Evolutionary conservation across 2,113 vertebrate genomes (phyloP).

Genomic region (Petrocephalus microphthalmus): DNA sequence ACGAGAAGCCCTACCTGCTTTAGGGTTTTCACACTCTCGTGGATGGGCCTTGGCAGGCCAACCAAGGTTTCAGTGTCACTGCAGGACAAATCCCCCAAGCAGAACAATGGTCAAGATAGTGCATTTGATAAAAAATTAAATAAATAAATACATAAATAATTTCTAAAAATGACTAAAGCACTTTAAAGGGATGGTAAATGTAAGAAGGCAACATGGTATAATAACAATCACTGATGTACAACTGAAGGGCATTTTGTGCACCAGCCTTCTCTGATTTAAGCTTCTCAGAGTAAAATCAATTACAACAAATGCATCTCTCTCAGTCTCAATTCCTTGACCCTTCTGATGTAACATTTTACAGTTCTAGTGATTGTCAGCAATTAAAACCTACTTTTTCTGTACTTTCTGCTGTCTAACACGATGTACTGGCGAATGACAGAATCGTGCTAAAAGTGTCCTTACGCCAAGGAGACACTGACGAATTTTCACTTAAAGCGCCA

Average conservation of each 20-base stretch:
- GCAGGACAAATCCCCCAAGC: conserved; percentile 23
- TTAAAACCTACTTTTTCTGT: background rate
- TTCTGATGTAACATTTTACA: background rate
- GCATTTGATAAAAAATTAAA: background rate
- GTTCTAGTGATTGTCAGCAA: background rate
- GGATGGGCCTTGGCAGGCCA: conserved; percentile 87
- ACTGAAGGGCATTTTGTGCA: background rate
- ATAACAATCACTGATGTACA: background rate
- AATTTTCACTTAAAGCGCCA: background rate
- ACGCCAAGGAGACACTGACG: background rate
- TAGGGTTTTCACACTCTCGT: conserved; percentile 92
- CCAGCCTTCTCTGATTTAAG: background rate
- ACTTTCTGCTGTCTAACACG: background rate
- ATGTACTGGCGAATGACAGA: background rate
- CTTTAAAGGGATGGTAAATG: background rate
- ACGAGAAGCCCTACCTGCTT: conserved; percentile 73
- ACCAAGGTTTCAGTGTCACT: conserved; percentile 93
- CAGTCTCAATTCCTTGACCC: background rate
- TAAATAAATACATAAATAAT: too few relatives aligned
- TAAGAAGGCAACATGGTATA: background rate
- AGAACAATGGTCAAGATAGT: background rate
- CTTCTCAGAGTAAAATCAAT: background rate
- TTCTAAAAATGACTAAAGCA: background rate
- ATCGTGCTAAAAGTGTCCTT: background rate
- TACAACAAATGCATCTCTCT: background rate